Evolutionary conservation across 2,113 vertebrate species (phyloP).

Genomic region (Anolis carolinensis): DNA sequence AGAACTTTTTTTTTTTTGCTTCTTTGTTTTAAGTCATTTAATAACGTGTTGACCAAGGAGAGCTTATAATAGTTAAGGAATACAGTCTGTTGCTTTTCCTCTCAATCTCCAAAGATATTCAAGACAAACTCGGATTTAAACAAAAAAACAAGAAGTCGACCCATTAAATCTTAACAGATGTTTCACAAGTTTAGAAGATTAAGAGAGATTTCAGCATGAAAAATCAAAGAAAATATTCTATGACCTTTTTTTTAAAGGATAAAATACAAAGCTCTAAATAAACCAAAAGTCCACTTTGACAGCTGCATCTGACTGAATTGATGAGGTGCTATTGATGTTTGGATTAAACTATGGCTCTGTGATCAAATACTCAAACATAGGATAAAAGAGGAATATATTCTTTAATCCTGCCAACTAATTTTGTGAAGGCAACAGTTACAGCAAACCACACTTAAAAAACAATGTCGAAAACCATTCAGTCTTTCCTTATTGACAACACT

Average conservation of each 20-base stretch:
- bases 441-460: slow-evolving; percentile 71
- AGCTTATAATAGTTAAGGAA: slow-evolving; percentile 48
- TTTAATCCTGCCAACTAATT: slow-evolving; percentile 93
- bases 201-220: slow-evolving; percentile 89
- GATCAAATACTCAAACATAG: slow-evolving; percentile 95
- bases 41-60: slow-evolving; percentile 49
- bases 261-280: slow-evolving; percentile 84
- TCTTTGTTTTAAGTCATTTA: slow-evolving; percentile 60
- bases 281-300: slow-evolving; percentile 82
- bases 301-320: slow-evolving; percentile 87
- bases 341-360: slow-evolving; percentile 93
- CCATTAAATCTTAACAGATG: slow-evolving; percentile 85
- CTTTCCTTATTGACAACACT: slow-evolving; percentile 78
- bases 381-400: slow-evolving; percentile 91
- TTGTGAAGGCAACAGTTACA: slow-evolving; percentile 76
- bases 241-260: slow-evolving; percentile 79
- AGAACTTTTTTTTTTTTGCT: neutral
- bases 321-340: slow-evolving; percentile 92
- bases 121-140: slow-evolving; percentile 62
- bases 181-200: slow-evolving; percentile 88
- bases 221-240: slow-evolving; percentile 90
- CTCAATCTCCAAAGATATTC: slow-evolving; percentile 72
- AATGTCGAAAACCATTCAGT: slow-evolving; percentile 74
- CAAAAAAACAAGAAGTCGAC: slow-evolving; percentile 79
- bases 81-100: slow-evolving; percentile 35